Conservation (phyloP, 2,888 invertebrate species). For the Drosophila subquinaria region DNA sequence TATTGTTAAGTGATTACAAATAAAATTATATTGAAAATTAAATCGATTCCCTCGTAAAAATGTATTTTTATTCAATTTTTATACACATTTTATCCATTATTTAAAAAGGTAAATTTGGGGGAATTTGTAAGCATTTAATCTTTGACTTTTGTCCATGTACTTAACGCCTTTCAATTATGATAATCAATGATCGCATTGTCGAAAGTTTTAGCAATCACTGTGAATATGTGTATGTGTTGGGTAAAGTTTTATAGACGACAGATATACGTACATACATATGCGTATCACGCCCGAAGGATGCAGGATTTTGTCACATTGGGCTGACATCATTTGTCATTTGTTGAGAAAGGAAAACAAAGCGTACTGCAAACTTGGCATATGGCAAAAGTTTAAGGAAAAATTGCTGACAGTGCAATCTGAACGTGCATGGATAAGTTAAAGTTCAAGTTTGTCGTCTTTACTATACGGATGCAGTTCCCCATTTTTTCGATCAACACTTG, state of each 20-base stretch:
- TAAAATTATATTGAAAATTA: neutral
- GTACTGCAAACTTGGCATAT: conserved; percentile 63
- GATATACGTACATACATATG: neutral
- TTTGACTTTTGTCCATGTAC: conserved; percentile 34
- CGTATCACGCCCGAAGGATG: conserved; percentile 33
- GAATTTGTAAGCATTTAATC: conserved; percentile 11
- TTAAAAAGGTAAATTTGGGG: too few relatives aligned
- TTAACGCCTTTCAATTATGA: conserved; percentile 46
- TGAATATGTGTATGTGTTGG: neutral
- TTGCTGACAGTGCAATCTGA: conserved; percentile 69
- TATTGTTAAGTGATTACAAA: neutral
- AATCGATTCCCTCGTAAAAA: neutral
- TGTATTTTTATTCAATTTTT: too few relatives aligned
- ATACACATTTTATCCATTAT: too few relatives aligned
- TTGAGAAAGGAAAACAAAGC: conserved; percentile 54
- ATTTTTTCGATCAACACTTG: conserved; percentile 52
- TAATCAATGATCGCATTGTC: conserved; percentile 46
- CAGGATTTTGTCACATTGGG: conserved; percentile 15
- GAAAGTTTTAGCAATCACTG: conserved; percentile 2
- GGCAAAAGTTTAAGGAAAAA: conserved; percentile 68
- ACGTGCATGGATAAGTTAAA: conserved; percentile 60
- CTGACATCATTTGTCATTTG: conserved; percentile 76
- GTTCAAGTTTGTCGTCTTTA: conserved; percentile 47
- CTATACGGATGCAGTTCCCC: conserved; percentile 11
- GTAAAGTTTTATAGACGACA: neutral